Evolutionary conservation across 2,888 invertebrate genomes (phyloP).

Genomic region (Orthosia gracilis): DNA sequence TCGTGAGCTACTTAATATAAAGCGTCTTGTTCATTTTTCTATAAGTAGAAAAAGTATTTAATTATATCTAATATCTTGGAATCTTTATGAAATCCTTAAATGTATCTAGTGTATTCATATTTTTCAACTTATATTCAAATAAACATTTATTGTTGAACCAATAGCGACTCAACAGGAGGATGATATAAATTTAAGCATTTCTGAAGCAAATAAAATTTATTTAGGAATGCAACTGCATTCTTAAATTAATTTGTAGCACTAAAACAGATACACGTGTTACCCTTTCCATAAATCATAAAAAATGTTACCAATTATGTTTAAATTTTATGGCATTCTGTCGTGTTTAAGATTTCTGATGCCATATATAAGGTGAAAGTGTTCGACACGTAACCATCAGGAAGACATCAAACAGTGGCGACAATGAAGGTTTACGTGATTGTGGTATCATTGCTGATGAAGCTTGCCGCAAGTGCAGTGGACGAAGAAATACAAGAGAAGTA

Average conservation of each 20-base stretch:
- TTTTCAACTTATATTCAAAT: too few species aligned
- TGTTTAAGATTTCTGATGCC: neutral
- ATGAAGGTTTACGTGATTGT: conserved; percentile 21
- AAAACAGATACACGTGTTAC: neutral
- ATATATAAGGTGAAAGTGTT: neutral
- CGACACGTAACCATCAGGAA: neutral
- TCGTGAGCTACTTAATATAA: too few species aligned
- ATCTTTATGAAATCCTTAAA: too few species aligned
- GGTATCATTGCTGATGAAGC: conserved; percentile 3
- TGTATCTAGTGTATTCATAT: too few species aligned
- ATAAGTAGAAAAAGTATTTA: too few species aligned
- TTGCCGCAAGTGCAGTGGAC: conserved; percentile 9
- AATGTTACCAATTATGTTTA: neutral
- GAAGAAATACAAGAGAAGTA: conserved; percentile 19
- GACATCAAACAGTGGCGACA: neutral
- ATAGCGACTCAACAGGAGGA: neutral
- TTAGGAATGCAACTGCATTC: conserved; percentile 5
- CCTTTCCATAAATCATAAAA: neutral
- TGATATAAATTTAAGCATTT: too few species aligned
- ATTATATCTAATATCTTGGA: too few species aligned
- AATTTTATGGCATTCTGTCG: neutral
- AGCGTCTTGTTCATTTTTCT: too few species aligned
- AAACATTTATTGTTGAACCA: neutral
- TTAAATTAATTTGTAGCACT: neutral
- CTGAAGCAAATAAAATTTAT: neutral